These are phyloP conservation scores for Trematocara zebra DNA, from an alignment of 2,113 vertebrate species.

Conservation along the genomic window DNA sequence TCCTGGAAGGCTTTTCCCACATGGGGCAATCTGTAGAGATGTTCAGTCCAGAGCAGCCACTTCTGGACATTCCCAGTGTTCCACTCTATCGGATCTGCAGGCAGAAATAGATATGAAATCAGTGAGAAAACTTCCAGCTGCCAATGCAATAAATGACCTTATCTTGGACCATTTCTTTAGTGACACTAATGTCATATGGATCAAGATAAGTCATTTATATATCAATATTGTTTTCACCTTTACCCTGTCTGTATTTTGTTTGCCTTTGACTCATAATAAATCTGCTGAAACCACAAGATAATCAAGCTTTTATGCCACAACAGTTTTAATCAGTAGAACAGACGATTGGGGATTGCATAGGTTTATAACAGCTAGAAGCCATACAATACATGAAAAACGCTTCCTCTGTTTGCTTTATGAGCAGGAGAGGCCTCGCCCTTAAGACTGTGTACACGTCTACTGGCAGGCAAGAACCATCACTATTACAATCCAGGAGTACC, in stretches of 20 bases:
- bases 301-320: background rate
- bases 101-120: background rate
- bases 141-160: background rate
- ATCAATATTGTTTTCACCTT: background rate
- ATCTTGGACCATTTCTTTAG: background rate
- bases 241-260: background rate
- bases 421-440: slow-evolving; percentile 55
- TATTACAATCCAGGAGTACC: slow-evolving; percentile 32
- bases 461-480: slow-evolving; percentile 38
- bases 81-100: slow-evolving; percentile 89
- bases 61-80: slow-evolving; percentile 90
- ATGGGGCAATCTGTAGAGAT: slow-evolving; percentile 89
- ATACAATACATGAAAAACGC: slow-evolving; percentile 11
- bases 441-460: slow-evolving; percentile 57
- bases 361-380: slow-evolving; percentile 46
- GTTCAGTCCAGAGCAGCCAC: slow-evolving; percentile 97
- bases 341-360: background rate
- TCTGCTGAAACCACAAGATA: background rate
- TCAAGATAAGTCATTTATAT: background rate
- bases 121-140: slow-evolving; percentile 14
- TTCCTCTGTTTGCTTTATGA: slow-evolving; percentile 47
- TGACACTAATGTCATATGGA: background rate
- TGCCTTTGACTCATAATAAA: background rate
- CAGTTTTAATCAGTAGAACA: slow-evolving; percentile 17
- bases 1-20: slow-evolving; percentile 91